These are phyloP conservation scores for Eleginops maclovinus DNA, from an alignment of 2,113 vertebrate species.

Conservation along the genomic window DNA sequence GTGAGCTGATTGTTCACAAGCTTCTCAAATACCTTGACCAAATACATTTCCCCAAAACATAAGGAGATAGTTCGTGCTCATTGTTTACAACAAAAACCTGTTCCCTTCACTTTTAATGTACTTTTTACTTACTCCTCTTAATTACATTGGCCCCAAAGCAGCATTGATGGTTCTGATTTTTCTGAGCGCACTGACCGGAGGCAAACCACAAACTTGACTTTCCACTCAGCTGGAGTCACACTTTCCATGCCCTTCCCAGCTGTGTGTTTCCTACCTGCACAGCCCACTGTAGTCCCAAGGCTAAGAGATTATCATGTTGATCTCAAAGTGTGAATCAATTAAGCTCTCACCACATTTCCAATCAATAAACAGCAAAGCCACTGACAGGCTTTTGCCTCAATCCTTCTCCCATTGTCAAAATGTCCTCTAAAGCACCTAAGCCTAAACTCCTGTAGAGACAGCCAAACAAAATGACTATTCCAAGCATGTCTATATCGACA, in stretches of 20 bases:
- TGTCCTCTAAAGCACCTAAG: conserved; percentile 63
- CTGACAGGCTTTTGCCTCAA: conserved; percentile 62
- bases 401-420: conserved; percentile 71
- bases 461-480: conserved; percentile 68
- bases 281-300: conserved; percentile 62
- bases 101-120: not conserved
- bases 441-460: conserved; percentile 58
- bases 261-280: conserved; percentile 45
- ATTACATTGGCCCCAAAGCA: not conserved
- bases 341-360: conserved; percentile 78
- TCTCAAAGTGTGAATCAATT: conserved; percentile 84
- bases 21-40: too few relatives aligned
- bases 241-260: conserved; percentile 26
- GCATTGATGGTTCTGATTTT: not conserved
- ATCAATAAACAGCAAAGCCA: conserved; percentile 84
- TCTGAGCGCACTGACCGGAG: not conserved
- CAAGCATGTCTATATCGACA: conserved; percentile 61
- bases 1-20: too few relatives aligned
- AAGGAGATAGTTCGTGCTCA: too few relatives aligned
- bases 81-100: not conserved
- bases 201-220: conserved; percentile 33
- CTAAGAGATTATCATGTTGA: conserved; percentile 79
- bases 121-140: not conserved
- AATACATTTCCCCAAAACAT: not conserved
- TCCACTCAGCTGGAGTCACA: conserved; percentile 38